A percentile compares a stretch with the other conserved stretches of the same genome.
phyloP scores from a whole-genome alignment of 2,888 invertebrate species.

The Aspidapion aeneum region DNA sequence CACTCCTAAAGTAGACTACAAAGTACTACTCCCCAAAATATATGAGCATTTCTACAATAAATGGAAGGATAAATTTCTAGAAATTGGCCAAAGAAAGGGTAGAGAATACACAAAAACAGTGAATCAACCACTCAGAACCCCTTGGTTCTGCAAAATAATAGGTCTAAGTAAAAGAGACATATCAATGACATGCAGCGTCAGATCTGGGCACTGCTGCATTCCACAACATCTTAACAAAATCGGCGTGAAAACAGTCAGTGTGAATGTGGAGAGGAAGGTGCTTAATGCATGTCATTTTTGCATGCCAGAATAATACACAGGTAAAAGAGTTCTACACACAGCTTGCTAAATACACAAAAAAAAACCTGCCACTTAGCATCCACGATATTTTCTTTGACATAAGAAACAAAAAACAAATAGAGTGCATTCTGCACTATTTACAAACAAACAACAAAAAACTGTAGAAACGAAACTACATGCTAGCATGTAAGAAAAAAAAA shows the following conservation, averaged over 20 bases:
- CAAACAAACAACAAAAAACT: neutral
- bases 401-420: neutral
- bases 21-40: neutral
- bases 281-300: neutral
- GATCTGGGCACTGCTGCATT: too few relatives aligned
- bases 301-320: neutral
- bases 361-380: neutral
- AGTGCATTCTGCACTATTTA: neutral
- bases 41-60: neutral
- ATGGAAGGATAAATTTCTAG: neutral
- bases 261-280: neutral
- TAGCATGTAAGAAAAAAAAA: too few relatives aligned
- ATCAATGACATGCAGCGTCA: too few relatives aligned
- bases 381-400: neutral
- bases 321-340: neutral
- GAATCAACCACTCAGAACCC: too few relatives aligned
- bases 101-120: too few relatives aligned
- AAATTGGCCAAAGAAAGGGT: too few relatives aligned
- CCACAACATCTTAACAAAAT: too few relatives aligned
- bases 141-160: neutral
- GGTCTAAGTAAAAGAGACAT: too few relatives aligned
- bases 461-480: too few relatives aligned
- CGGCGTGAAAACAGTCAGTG: neutral
- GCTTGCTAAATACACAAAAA: neutral
- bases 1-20: neutral